phyloP scores from a whole-genome alignment of 64 coral and sea anemone species.

The Catalaphyllia jardinei region DNA sequence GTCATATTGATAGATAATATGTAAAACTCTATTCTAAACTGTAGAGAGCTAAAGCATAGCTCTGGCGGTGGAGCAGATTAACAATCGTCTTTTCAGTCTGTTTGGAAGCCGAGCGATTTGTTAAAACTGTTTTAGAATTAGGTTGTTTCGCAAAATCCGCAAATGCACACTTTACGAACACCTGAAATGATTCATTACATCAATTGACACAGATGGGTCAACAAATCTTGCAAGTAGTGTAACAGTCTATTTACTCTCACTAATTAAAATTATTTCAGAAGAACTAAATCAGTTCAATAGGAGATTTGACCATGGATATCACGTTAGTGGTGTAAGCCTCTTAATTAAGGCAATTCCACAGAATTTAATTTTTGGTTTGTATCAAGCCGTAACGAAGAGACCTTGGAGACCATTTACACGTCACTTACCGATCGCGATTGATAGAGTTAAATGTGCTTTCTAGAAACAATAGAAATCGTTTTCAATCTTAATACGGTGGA shows the following conservation, averaged over 20 bases:
- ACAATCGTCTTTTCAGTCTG: not conserved
- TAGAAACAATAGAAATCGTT: no score
- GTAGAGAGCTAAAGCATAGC: not conserved
- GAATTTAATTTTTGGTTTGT: no score
- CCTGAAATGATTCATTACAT: slow-evolving; percentile 11
- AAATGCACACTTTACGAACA: not conserved
- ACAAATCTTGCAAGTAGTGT: not conserved
- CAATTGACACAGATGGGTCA: slow-evolving; percentile 2
- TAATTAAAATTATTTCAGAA: not conserved
- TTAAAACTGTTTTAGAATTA: not conserved
- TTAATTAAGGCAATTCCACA: not conserved
- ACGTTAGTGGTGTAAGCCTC: not conserved
- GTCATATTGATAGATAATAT: not conserved
- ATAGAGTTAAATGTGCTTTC: no score
- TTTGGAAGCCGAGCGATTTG: not conserved
- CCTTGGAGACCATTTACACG: no score
- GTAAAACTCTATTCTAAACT: not conserved
- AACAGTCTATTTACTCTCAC: slow-evolving; percentile 9
- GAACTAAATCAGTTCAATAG: not conserved
- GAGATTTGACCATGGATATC: not conserved
- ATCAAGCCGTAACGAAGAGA: not conserved
- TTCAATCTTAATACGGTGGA: no score
- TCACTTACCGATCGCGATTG: no score
- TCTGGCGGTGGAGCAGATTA: not conserved
- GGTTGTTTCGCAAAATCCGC: not conserved